Percentiles rank a stretch among this genome's conserved stretches.
These are phyloP conservation scores for Aporophyla lueneburgensis DNA, from an alignment of 2,888 invertebrate species.

Conservation along the genomic window DNA sequence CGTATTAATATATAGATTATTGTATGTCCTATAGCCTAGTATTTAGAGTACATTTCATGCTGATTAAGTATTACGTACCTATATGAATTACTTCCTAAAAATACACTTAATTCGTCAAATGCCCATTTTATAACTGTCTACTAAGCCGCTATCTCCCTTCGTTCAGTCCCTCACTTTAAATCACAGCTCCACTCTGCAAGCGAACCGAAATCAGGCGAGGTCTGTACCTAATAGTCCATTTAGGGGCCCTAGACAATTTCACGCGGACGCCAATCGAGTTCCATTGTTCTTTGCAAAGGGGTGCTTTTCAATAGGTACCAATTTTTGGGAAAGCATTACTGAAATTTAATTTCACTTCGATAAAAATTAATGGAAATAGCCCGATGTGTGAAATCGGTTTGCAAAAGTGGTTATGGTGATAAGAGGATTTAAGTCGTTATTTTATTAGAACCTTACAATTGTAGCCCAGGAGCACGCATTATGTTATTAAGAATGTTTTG, in stretches of 20 bases:
- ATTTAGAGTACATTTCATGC: neutral
- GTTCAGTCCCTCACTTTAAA: constrained; percentile 70
- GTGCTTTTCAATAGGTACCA: constrained; percentile 49
- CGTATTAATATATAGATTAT: no score
- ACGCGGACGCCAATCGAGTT: constrained; percentile 75
- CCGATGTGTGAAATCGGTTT: constrained; percentile 11
- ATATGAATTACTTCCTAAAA: neutral
- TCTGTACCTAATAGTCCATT: constrained; percentile 82
- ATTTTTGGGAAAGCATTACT: constrained; percentile 47
- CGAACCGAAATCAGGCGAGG: constrained; percentile 69
- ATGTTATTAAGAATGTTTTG: neutral
- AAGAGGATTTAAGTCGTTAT: no score
- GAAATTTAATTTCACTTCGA: constrained; percentile 53
- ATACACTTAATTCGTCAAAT: constrained; percentile 1
- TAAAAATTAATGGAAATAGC: constrained; percentile 39
- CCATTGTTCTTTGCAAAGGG: constrained; percentile 72
- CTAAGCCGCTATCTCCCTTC: constrained; percentile 47
- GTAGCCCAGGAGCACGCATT: neutral
- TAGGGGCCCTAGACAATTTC: constrained; percentile 76
- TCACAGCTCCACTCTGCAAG: constrained; percentile 70
- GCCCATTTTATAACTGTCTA: neutral
- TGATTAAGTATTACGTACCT: neutral
- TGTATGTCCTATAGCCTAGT: neutral
- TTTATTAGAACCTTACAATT: neutral
- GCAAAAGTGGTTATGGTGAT: constrained; percentile 1